Percentiles rank a stretch among this genome's conserved stretches.
These are phyloP conservation scores for Rhabditophanes sp. DNA, from an alignment of 2,888 invertebrate species.

Conservation along the genomic window DNA sequence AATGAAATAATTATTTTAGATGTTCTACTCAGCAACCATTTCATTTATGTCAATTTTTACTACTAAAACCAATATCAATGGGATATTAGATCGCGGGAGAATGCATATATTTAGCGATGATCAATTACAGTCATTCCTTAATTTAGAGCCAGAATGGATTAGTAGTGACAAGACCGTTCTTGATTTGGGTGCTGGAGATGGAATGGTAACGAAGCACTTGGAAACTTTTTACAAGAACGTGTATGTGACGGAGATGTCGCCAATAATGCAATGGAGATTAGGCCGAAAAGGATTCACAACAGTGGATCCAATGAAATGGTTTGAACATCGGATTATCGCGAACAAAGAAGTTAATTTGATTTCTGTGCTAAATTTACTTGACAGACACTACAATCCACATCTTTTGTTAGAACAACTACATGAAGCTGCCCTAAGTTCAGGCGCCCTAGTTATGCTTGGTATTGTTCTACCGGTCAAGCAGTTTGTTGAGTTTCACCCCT, in stretches of 20 bases:
- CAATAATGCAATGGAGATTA: conserved; percentile 65
- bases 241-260: conserved; percentile 78
- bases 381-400: conserved; percentile 72
- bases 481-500: conserved; percentile 61
- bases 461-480: conserved; percentile 81
- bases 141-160: conserved; percentile 14
- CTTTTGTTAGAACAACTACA: conserved; percentile 62
- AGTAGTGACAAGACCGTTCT: conserved; percentile 46
- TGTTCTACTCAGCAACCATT: conserved; percentile 72
- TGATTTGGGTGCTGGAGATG: conserved; percentile 89
- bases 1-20: conserved; percentile 65
- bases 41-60: conserved; percentile 73
- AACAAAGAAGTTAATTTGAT: too few relatives aligned
- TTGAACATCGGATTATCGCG: too few relatives aligned
- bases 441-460: conserved; percentile 56
- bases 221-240: conserved; percentile 56
- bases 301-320: conserved; percentile 45
- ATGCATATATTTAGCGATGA: conserved; percentile 83
- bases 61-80: conserved; percentile 85
- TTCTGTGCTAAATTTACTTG: conserved; percentile 76
- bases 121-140: conserved; percentile 60
- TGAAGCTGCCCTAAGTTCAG: conserved; percentile 55
- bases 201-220: conserved; percentile 70
- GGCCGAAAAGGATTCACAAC: conserved; percentile 62
- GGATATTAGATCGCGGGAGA: conserved; percentile 62